A percentile compares a stretch with the other conserved stretches of the same genome.
These are phyloP conservation scores for Picathartes gymnocephalus DNA, from an alignment of 2,113 vertebrate genomes.

Conservation along the genomic window DNA sequence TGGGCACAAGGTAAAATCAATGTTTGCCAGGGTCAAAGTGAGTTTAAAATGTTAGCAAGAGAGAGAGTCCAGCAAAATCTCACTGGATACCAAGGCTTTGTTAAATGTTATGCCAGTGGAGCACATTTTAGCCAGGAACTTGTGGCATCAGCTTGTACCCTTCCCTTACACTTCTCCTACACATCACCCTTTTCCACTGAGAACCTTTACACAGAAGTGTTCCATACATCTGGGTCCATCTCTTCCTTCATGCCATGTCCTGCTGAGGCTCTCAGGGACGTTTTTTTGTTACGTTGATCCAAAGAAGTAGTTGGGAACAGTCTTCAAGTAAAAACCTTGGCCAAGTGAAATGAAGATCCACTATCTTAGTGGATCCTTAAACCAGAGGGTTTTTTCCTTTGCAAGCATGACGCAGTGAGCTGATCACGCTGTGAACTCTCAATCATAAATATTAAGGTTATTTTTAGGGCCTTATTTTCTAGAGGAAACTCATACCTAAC, in stretches of 20 bases:
- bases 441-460: not conserved
- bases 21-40: fast-evolving
- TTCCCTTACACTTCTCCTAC: not conserved
- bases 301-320: not conserved
- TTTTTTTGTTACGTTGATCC: not conserved
- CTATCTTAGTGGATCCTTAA: not conserved
- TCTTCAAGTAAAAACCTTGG: not conserved
- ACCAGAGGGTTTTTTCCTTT: not conserved
- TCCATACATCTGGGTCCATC: not conserved
- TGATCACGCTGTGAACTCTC: not conserved
- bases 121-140: not conserved
- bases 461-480: not conserved
- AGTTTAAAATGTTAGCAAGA: not conserved
- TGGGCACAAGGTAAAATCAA: not conserved
- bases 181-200: not conserved
- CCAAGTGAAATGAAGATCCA: not conserved
- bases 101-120: not conserved
- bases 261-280: not conserved
- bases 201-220: fast-evolving
- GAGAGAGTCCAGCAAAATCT: not conserved
- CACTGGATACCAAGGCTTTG: fast-evolving
- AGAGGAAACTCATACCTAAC: not conserved
- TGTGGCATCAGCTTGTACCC: not conserved
- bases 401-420: not conserved
- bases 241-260: not conserved